phyloP scores from a whole-genome alignment of 53 echinoderm and acorn worm genomes.

The Zoroaster sp. region DNA sequence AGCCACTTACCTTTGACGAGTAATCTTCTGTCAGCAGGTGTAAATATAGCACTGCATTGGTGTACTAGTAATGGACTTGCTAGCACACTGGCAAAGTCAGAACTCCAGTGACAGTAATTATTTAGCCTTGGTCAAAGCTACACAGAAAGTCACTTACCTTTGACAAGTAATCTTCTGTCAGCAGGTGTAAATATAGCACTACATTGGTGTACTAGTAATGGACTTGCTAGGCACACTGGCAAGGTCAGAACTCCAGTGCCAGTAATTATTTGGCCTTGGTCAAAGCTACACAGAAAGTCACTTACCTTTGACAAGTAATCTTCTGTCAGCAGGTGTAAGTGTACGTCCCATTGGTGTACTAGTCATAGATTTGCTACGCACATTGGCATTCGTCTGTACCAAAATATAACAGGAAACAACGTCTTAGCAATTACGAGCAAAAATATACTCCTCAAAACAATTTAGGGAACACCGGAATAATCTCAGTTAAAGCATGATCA shows the following conservation, averaged over 20 bases:
- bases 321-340: conserved; percentile 67
- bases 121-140: no score
- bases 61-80: not conserved
- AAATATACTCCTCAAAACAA: no score
- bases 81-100: conserved; percentile 25
- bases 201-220: not conserved
- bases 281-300: not conserved
- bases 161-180: conserved; percentile 79
- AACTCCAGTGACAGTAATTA: no score
- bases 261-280: no score
- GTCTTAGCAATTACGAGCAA: no score
- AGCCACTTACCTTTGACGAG: conserved; percentile 80
- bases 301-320: conserved; percentile 92
- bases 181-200: conserved; percentile 45
- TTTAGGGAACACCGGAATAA: no score
- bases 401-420: not conserved
- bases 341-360: conserved; percentile 12
- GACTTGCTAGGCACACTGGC: conserved; percentile 18
- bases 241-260: no score
- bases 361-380: conserved; percentile 31
- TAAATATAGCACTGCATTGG: conserved; percentile 11
- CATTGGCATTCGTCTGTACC: conserved; percentile 42
- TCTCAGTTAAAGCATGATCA: no score
- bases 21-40: conserved; percentile 68
- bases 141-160: conserved; percentile 58